Evolutionary conservation across 2,888 invertebrate species (phyloP).

Genomic region (Drosophila niveifrons): DNA sequence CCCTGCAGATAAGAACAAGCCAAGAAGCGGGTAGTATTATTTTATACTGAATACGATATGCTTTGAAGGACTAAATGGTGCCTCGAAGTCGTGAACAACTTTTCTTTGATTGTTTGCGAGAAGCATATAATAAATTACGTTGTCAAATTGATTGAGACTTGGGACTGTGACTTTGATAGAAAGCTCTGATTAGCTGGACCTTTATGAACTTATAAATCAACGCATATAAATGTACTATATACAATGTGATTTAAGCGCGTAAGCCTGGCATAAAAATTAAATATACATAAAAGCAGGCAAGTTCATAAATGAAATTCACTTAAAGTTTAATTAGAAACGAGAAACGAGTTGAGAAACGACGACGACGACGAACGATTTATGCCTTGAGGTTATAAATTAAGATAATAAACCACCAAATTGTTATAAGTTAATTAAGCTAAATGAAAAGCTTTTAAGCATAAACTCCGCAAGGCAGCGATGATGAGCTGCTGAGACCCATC

Average conservation of each 20-base stretch:
- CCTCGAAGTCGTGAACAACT: background rate
- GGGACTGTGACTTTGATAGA: conserved; percentile 44
- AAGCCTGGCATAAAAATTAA: conserved; percentile 29
- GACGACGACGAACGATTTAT: conserved; percentile 48
- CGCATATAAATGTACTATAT: conserved; percentile 5
- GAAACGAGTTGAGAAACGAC: conserved; percentile 16
- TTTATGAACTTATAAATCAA: conserved; percentile 60
- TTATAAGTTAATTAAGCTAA: conserved; percentile 82
- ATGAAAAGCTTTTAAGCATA: conserved; percentile 79
- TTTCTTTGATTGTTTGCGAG: conserved; percentile 9
- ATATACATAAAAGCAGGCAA: conserved; percentile 37
- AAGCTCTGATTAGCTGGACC: conserved; percentile 60
- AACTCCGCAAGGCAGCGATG: conserved; percentile 35
- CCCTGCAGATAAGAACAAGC: conserved; percentile 4
- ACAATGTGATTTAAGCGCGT: conserved; percentile 8
- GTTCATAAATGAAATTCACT: conserved; percentile 52
- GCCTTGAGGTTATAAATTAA: conserved; percentile 73
- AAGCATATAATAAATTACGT: conserved; percentile 53
- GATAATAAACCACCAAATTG: conserved; percentile 78
- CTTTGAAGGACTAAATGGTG: background rate
- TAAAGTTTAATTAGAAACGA: conserved; percentile 52
- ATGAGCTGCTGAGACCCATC: conserved; percentile 36
- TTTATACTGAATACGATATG: background rate
- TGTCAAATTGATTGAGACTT: conserved; percentile 65
- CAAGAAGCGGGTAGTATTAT: background rate